A percentile compares a stretch with the other conserved stretches of the same genome.
Evolutionary conservation across 2,888 invertebrate genomes (phyloP).

Genomic region (Arrhopalites spinosus): DNA sequence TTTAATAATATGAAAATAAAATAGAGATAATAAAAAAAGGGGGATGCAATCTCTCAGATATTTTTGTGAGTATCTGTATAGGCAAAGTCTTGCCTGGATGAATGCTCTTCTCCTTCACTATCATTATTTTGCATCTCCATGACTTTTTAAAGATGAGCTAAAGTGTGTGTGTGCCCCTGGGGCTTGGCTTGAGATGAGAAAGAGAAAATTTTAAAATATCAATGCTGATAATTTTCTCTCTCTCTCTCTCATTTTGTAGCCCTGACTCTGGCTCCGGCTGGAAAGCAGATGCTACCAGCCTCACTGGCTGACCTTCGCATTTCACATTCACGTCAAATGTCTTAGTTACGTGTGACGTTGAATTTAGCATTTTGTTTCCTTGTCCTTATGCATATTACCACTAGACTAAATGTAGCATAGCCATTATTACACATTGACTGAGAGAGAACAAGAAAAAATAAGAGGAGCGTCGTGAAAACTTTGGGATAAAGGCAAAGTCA

Average conservation of each 20-base stretch:
- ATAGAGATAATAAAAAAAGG: no score
- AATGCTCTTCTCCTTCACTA: no score
- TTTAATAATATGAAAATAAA: no score
- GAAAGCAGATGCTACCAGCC: neutral
- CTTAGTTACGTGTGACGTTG: no score
- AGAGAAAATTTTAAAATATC: no score
- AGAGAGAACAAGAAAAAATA: neutral
- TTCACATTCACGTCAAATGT: neutral
- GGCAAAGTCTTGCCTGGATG: no score
- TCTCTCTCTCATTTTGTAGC: constrained; percentile 23
- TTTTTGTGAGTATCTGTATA: no score
- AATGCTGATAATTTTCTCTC: constrained; percentile 4
- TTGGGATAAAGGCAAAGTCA: neutral
- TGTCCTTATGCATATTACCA: neutral
- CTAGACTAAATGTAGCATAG: neutral
- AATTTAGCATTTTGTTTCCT: neutral
- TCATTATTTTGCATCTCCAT: no score
- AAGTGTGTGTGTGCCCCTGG: no score
- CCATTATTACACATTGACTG: neutral
- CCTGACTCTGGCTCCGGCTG: constrained; percentile 20
- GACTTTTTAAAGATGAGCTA: no score
- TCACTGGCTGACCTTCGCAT: constrained; percentile 12
- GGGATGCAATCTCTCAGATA: no score
- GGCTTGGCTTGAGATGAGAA: no score
- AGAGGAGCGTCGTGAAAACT: neutral